Conservation (phyloP, 2,797 vertebrate species). For the Nannoperca australis region DNA sequence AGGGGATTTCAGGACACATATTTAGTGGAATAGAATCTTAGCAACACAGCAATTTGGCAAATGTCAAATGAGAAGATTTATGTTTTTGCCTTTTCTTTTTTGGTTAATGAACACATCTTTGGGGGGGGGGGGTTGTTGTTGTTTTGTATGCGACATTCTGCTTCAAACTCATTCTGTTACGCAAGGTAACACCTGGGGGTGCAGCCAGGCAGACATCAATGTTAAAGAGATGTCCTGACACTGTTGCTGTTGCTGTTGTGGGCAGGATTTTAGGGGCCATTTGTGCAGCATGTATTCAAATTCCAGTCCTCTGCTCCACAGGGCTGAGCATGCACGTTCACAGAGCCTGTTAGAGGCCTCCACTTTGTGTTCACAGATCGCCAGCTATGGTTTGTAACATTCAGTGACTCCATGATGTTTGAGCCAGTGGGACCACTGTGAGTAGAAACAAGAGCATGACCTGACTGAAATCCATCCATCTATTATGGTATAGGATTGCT, state of each 20-base stretch:
- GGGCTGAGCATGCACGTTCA: neutral
- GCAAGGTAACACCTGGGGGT: constrained; percentile 8
- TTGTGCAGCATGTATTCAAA: neutral
- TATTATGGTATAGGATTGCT: constrained; percentile 55
- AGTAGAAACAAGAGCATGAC: constrained; percentile 40
- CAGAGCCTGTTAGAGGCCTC: neutral
- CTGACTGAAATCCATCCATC: constrained; percentile 46
- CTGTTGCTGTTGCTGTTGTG: neutral
- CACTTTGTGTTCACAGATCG: neutral
- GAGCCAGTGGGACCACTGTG: constrained; percentile 18
- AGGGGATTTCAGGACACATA: constrained; percentile 25
- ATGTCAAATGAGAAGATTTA: constrained; percentile 28
- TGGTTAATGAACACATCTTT: constrained; percentile 21
- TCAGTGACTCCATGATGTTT: constrained; percentile 9
- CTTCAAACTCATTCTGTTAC: constrained; percentile 23
- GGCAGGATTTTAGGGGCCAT: neutral
- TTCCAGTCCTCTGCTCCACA: neutral
- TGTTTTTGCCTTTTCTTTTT: constrained; percentile 21
- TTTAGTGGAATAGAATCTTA: constrained; percentile 52
- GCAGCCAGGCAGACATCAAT: constrained; percentile 1
- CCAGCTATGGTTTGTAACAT: neutral
- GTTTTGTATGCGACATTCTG: neutral
- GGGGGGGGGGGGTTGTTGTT: neutral
- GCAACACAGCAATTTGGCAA: constrained; percentile 57
- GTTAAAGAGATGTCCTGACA: neutral